A percentile compares a stretch with the other conserved stretches of the same genome.
Conservation (phyloP, 2,113 vertebrate species). For the Hemiprocne comata region DNA sequence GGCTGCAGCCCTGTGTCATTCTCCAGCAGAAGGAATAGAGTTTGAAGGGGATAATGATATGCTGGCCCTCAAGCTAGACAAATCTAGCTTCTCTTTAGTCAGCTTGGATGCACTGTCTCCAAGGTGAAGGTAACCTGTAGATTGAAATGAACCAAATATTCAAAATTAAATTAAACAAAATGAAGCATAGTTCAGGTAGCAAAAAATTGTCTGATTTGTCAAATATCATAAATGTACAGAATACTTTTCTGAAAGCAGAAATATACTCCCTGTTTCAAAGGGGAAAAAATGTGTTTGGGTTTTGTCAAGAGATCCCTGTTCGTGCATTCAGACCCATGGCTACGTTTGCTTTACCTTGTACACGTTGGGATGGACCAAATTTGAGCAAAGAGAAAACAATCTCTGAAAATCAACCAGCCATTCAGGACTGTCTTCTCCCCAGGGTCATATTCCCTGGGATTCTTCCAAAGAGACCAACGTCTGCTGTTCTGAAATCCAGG, state of each 20-base stretch:
- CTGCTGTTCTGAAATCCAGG: no score
- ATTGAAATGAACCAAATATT: background rate
- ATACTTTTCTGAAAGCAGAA: background rate
- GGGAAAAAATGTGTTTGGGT: background rate
- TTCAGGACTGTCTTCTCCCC: no score
- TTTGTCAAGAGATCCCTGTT: background rate
- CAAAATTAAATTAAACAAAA: background rate
- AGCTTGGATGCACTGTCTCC: background rate
- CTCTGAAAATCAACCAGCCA: no score
- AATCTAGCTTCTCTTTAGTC: background rate
- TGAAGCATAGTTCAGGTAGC: background rate
- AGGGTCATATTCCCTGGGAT: no score
- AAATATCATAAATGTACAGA: background rate
- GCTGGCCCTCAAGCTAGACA: background rate
- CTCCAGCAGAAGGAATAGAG: background rate
- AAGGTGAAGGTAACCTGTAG: background rate
- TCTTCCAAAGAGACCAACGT: no score
- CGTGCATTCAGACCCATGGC: background rate
- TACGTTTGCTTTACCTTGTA: no score
- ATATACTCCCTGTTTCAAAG: background rate
- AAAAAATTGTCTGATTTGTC: background rate
- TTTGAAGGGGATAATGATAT: background rate
- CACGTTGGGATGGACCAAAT: no score
- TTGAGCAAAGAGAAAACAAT: no score
- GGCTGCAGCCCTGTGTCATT: background rate